Evolutionary conservation across 2,888 invertebrate species (phyloP).

Genomic region (Leptopilina drosophilae): DNA sequence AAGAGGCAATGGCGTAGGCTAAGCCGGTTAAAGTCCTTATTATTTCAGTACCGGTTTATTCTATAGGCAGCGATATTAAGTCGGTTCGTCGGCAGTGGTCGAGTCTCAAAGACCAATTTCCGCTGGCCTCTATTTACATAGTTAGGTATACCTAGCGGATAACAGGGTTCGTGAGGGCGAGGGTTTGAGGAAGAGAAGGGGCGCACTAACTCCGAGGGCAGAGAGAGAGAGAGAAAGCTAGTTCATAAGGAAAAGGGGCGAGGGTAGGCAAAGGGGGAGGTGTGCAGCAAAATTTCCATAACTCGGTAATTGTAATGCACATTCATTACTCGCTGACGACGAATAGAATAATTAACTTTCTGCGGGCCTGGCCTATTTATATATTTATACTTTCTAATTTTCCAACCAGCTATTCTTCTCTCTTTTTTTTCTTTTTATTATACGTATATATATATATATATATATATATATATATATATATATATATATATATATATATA

Average conservation of each 20-base stretch:
- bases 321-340: constrained; percentile 68
- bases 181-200: constrained; percentile 34
- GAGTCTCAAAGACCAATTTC: constrained; percentile 75
- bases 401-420: constrained; percentile 44
- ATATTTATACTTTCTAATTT: constrained; percentile 66
- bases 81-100: constrained; percentile 57
- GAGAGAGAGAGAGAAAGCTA: constrained; percentile 43
- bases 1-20: constrained; percentile 39
- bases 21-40: constrained; percentile 50
- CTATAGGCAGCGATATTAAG: constrained; percentile 55
- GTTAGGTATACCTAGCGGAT: constrained; percentile 71
- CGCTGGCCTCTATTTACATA: constrained; percentile 74
- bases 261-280: constrained; percentile 52
- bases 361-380: constrained; percentile 59
- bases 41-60: constrained; percentile 52
- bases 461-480: not conserved
- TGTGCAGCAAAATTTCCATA: constrained; percentile 72
- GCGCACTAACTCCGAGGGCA: constrained; percentile 44
- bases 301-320: constrained; percentile 73
- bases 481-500: not conserved
- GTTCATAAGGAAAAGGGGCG: constrained; percentile 28
- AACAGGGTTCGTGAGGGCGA: constrained; percentile 60
- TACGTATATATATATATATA: not conserved
- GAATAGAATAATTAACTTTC: constrained; percentile 66
- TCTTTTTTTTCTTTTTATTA: not conserved